Evolutionary conservation across 2,888 invertebrate genomes (phyloP).

Genomic region (Trachelus troglodyta): DNA sequence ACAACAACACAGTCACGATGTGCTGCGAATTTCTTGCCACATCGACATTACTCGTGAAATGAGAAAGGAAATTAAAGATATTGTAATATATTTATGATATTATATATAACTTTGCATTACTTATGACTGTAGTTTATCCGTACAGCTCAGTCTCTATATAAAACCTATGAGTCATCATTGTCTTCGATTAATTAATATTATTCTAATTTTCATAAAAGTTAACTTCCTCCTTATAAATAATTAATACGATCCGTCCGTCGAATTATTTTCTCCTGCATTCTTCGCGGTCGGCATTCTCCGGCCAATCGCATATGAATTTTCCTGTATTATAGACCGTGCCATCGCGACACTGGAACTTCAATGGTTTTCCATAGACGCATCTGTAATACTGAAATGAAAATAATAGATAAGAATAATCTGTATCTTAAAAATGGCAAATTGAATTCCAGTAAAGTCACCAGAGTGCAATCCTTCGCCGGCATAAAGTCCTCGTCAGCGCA

Average conservation of each 20-base stretch:
- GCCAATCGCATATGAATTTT: conserved; percentile 85
- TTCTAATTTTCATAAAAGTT: neutral
- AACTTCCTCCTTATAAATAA: neutral
- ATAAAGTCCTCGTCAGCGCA: conserved; percentile 71
- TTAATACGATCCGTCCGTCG: conserved; percentile 1
- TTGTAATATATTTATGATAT: neutral
- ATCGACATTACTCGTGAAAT: neutral
- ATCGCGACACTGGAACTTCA: conserved; percentile 78
- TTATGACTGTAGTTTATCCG: neutral
- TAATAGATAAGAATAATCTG: conserved; percentile 1
- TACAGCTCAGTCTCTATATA: neutral
- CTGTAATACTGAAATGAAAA: conserved; percentile 79
- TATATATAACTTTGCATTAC: neutral
- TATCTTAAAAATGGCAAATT: neutral
- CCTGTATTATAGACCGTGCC: conserved; percentile 81
- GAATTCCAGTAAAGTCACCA: conserved; percentile 62
- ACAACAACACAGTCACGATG: no score
- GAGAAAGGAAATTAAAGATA: neutral
- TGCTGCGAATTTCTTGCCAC: neutral
- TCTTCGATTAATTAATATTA: neutral
- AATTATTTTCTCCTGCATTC: conserved; percentile 67
- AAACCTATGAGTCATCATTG: neutral
- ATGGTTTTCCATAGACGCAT: conserved; percentile 82
- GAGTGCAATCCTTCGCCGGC: conserved; percentile 71
- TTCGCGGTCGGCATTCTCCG: conserved; percentile 75